Percentiles rank a stretch among this genome's conserved stretches.
Evolutionary conservation across 2,113 vertebrate genomes (phyloP).

Genomic region (Uria lomvia): DNA sequence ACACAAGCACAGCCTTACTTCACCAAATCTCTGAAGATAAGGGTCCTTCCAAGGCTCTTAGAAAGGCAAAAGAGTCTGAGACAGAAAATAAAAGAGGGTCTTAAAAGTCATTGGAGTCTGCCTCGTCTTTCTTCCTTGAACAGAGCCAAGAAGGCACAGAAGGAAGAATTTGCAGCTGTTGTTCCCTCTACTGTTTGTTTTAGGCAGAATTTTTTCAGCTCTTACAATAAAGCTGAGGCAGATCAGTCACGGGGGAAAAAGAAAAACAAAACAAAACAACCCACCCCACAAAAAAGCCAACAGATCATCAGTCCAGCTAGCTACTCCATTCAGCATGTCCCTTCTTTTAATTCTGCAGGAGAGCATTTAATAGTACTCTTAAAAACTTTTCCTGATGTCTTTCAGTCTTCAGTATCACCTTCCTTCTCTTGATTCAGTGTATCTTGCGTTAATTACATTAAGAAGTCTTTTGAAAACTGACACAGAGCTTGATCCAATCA

Average conservation of each 20-base stretch:
- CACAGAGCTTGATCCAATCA: background rate
- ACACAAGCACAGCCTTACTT: background rate
- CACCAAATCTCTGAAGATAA: background rate
- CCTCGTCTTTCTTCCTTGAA: background rate
- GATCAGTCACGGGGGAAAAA: background rate
- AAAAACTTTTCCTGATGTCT: background rate
- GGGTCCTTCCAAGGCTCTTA: background rate
- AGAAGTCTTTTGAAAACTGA: background rate
- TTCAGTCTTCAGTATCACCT: background rate
- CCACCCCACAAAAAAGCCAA: fast-evolving
- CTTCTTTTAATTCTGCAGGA: background rate
- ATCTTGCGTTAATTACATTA: background rate
- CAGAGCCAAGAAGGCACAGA: background rate
- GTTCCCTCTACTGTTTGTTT: background rate
- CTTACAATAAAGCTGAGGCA: background rate
- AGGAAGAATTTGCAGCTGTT: background rate
- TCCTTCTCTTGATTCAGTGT: background rate
- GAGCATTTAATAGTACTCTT: background rate
- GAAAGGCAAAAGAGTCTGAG: background rate
- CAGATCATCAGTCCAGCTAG: background rate
- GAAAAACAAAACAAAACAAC: background rate
- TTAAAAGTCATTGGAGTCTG: background rate
- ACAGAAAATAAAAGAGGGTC: background rate
- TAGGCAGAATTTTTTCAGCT: background rate
- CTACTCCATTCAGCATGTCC: background rate